Evolutionary conservation across 1,140 invertebrate genomes (phyloP).

Genomic region (Aleiodes sp.): DNA sequence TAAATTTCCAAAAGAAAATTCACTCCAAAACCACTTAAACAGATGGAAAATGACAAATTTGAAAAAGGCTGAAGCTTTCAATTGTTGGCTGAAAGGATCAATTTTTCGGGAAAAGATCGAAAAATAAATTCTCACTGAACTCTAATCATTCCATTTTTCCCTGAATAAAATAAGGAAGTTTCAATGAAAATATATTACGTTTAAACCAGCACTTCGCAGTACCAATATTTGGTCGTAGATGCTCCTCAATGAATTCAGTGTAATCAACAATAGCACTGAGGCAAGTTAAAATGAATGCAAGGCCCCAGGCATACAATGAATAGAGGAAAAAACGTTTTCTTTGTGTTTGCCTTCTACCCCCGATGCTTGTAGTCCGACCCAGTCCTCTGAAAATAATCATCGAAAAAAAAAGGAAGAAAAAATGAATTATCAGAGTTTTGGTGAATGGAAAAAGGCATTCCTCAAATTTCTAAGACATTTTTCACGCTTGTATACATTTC

Average conservation of each 20-base stretch:
- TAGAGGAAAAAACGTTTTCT: constrained; percentile 51
- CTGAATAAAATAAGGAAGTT: background rate
- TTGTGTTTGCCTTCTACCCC: constrained; percentile 25
- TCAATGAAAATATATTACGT: constrained; percentile 43
- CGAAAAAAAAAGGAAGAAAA: background rate
- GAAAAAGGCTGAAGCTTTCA: too few relatives aligned
- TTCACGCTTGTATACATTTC: background rate
- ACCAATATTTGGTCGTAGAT: constrained; percentile 42
- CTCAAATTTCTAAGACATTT: background rate
- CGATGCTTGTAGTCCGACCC: constrained; percentile 32
- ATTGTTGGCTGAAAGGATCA: too few relatives aligned
- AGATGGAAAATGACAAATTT: too few relatives aligned
- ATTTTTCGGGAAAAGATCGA: too few relatives aligned
- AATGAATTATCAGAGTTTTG: too few relatives aligned
- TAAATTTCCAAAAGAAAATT: too few relatives aligned
- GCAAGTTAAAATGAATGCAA: constrained; percentile 43
- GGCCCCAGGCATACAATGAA: constrained; percentile 55
- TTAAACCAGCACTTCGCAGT: constrained; percentile 48
- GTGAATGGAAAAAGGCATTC: too few relatives aligned
- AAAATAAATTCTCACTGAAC: constrained; percentile 4
- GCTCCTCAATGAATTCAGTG: constrained; percentile 17
- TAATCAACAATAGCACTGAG: constrained; percentile 32
- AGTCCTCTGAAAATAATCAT: constrained; percentile 39
- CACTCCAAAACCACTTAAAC: too few relatives aligned
- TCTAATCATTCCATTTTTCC: background rate